Base-by-base conservation (phyloP, 2,113 vertebrate species). In the Eurypyga helias region DNA sequence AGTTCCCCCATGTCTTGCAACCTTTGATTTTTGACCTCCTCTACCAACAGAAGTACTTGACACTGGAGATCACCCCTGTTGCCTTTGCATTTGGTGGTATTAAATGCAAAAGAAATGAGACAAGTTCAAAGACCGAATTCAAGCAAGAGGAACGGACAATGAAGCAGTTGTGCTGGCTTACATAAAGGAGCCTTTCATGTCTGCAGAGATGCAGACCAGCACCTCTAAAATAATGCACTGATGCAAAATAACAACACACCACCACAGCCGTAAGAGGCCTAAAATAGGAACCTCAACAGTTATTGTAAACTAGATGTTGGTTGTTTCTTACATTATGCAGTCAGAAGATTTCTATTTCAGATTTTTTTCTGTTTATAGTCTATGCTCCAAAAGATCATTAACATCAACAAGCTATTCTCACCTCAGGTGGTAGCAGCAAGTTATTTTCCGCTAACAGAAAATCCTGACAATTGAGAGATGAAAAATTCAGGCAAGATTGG, bases 311-410 rank as follows among this genome's bases (percentile, higher is more conserved):
- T 64, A 66, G 36, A 38, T 41, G 66, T 87, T 78, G 65, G 76
- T 49, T 95, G 88, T 96, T 95, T 94, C 91, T 83, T 60, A 61
- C 87, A 92, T 89, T 92, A 89, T 49, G 65, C 55, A 96, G 83
- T 83, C 81, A 77, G 73, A 94, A 96, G 89, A 97, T 92, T 85
- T 96, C 87, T 90, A 90, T 89, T 96, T 88, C 92, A 92, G 65
- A 94, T 87, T 95, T 93, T 82, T 92, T 93, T 93, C 89, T 87
- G 66, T 77, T 82, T 85, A 85, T 34, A 77, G 57, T 82, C 67
- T 61, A 33, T 33, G 28, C 62, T 70, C 31, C 60, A 82, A 85
- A 85, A 73, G 23, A 78, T 93, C 64, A 82, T 77, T 83, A 97
- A 76, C 61, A 95, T 72, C 73, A 88, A 94, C 81, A 90, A 83